Percentiles rank a stretch among this genome's conserved stretches.
phyloP scores from a whole-genome alignment of 2,113 vertebrate genomes.

The Gobiocypris rarus region DNA sequence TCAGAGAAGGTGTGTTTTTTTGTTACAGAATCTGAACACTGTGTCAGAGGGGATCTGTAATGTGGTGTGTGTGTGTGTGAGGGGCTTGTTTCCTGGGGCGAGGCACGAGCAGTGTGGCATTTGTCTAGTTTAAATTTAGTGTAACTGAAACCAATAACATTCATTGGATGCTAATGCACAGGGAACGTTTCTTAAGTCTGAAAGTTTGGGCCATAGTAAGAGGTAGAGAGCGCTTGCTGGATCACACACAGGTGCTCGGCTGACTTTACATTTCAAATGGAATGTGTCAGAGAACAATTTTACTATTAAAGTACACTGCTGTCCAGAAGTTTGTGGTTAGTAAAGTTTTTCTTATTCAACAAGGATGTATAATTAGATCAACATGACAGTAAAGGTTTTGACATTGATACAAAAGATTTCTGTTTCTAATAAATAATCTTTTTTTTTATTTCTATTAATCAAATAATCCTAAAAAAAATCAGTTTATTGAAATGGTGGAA shows the following conservation, averaged over 20 bases:
- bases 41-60: conserved; percentile 54
- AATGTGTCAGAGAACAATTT: background rate
- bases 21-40: conserved; percentile 8
- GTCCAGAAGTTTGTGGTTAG: background rate
- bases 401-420: background rate
- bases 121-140: conserved; percentile 86
- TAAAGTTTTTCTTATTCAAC: background rate
- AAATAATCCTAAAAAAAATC: no score
- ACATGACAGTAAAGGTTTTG: background rate
- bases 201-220: conserved; percentile 44
- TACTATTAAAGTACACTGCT: background rate
- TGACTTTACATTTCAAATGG: conserved; percentile 5
- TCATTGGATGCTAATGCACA: conserved; percentile 63
- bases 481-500: no score
- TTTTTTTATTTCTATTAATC: background rate
- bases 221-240: background rate
- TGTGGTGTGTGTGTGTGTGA: conserved; percentile 61
- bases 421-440: background rate
- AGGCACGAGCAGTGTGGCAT: conserved; percentile 81
- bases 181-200: conserved; percentile 69
- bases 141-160: conserved; percentile 79
- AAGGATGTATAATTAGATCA: background rate
- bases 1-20: background rate
- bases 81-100: conserved; percentile 78
- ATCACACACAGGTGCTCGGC: background rate